These are phyloP conservation scores for Agelas oroides DNA, from an alignment of 37 sponge, comb jelly and placozoan genomes.

Conservation along the genomic window DNA sequence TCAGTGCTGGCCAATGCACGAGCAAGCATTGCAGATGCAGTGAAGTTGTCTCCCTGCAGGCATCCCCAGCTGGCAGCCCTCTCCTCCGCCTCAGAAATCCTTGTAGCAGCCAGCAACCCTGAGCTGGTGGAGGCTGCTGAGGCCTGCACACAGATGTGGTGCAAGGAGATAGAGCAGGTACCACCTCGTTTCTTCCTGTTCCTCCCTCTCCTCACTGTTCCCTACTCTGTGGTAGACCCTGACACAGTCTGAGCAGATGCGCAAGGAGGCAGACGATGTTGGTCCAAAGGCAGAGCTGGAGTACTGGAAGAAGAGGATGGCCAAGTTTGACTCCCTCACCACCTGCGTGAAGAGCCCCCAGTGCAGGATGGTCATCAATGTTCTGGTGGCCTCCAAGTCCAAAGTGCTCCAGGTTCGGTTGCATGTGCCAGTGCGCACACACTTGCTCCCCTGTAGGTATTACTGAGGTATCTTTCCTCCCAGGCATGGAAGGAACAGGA, in stretches of 20 bases:
- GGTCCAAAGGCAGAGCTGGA: conserved; percentile 97
- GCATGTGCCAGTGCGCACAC: too few species aligned
- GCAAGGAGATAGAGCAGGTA: conserved; percentile 93
- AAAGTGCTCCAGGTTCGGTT: conserved; percentile 85
- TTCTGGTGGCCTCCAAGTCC: conserved; percentile 94
- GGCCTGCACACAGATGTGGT: conserved; percentile 79
- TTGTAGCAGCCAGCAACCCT: conserved; percentile 72
- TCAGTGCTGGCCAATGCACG: conserved; percentile 89
- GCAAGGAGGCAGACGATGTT: conserved; percentile 95
- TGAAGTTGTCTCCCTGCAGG: conserved; percentile 73
- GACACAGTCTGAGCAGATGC: conserved; percentile 97
- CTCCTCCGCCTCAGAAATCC: conserved; percentile 65
- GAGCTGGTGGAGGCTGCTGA: conserved; percentile 93
- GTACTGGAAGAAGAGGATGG: conserved; percentile 98
- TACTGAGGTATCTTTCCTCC: too few species aligned
- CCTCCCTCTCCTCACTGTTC: conserved; percentile 30
- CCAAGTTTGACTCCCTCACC: conserved; percentile 96
- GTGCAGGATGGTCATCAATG: conserved; percentile 84
- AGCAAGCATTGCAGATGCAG: conserved; percentile 85
- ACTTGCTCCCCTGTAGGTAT: too few species aligned
- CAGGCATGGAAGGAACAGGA: conserved; percentile 94
- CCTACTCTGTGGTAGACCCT: conserved; percentile 51
- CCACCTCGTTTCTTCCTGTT: conserved; percentile 1
- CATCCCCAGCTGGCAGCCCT: conserved; percentile 47
- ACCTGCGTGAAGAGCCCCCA: conserved; percentile 81